phyloP scores from a whole-genome alignment of 2,888 invertebrate genomes.

The Digitonthophagus gazella region DNA sequence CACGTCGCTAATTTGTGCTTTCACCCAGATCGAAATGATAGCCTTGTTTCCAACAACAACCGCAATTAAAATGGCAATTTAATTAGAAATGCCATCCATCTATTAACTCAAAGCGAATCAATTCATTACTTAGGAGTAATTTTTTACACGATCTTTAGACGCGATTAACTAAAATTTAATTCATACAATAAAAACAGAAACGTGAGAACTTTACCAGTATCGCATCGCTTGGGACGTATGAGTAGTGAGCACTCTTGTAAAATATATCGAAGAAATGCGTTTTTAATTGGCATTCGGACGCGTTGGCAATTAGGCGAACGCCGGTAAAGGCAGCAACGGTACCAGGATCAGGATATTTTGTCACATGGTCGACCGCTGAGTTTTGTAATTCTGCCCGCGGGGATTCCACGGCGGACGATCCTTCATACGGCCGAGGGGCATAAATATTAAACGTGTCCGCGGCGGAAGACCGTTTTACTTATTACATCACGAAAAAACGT shows the following conservation, averaged over 20 bases:
- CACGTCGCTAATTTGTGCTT: slow-evolving; percentile 12
- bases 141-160: neutral
- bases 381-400: slow-evolving; percentile 14
- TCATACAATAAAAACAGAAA: neutral
- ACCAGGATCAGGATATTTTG: slow-evolving; percentile 32
- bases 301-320: slow-evolving; percentile 6
- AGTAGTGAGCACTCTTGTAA: neutral
- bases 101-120: neutral
- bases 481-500: slow-evolving; percentile 14
- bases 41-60: neutral
- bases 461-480: slow-evolving; percentile 9
- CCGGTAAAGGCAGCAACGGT: slow-evolving; percentile 19
- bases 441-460: slow-evolving; percentile 14
- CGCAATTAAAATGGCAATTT: neutral
- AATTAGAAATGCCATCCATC: neutral
- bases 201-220: neutral
- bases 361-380: slow-evolving; percentile 24
- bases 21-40: slow-evolving; percentile 8
- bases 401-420: slow-evolving; percentile 9
- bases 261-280: slow-evolving; percentile 31
- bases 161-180: neutral
- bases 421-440: slow-evolving; percentile 8
- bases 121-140: too few species aligned
- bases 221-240: neutral
- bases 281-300: slow-evolving; percentile 34